These are phyloP conservation scores for Ammodytes dubius DNA, from an alignment of 2,113 vertebrate species.

Conservation along the genomic window DNA sequence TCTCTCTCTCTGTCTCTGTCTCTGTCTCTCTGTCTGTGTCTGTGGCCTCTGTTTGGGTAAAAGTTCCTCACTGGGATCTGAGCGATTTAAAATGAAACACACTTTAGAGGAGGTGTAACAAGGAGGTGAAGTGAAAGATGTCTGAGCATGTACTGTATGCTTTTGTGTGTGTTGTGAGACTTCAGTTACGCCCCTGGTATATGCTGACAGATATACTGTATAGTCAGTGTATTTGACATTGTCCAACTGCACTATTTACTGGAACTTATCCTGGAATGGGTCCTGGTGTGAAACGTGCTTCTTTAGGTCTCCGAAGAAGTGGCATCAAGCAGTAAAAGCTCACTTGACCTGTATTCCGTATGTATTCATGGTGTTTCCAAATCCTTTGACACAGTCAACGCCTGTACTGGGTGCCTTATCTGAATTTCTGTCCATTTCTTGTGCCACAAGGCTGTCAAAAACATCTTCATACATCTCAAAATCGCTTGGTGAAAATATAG, in stretches of 20 bases:
- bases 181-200: not conserved
- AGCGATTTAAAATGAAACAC: conserved; percentile 12
- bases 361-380: not conserved
- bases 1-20: not conserved
- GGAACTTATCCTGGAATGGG: not conserved
- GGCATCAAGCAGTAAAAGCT: not conserved
- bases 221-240: not conserved
- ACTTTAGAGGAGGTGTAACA: conserved; percentile 9
- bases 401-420: not conserved
- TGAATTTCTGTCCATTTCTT: conserved; percentile 5
- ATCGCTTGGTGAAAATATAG: not conserved
- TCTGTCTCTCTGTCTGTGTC: not conserved
- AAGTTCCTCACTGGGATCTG: conserved; percentile 24
- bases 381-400: not conserved
- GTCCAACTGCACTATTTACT: not conserved
- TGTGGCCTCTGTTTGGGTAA: conserved; percentile 21
- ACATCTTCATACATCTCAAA: not conserved
- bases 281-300: not conserved
- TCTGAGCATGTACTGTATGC: not conserved
- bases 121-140: not conserved
- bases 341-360: not conserved
- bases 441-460: not conserved
- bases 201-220: conserved; percentile 13
- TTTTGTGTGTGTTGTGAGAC: not conserved
- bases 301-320: not conserved